Percentiles rank a stretch among this genome's conserved stretches.
Evolutionary conservation across 2,888 invertebrate genomes (phyloP).

Genomic region (Orthonychiurus folsomi): DNA sequence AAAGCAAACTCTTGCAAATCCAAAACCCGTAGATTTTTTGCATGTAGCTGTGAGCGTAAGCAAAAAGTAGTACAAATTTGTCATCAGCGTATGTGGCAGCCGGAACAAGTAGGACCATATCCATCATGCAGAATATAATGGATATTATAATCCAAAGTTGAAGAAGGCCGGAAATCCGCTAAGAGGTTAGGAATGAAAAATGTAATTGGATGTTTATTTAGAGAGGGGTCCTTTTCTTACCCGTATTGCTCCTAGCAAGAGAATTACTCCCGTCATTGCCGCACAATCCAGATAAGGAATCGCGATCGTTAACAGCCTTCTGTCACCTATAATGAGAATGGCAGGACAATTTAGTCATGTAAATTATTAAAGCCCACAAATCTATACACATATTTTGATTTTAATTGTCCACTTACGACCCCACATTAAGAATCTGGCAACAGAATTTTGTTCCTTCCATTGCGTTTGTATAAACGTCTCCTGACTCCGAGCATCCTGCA

Average conservation of each 20-base stretch:
- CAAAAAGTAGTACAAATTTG: not conserved
- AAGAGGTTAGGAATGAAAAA: not conserved
- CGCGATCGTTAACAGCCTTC: not conserved
- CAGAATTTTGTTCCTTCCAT: constrained; percentile 11
- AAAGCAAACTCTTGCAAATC: not conserved
- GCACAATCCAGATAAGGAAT: constrained; percentile 11
- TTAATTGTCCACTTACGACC: constrained; percentile 12
- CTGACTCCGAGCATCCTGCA: no score
- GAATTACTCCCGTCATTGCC: not conserved
- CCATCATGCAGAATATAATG: constrained; percentile 11
- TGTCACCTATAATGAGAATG: constrained; percentile 1
- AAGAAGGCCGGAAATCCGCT: constrained; percentile 8
- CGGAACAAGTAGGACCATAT: constrained; percentile 12
- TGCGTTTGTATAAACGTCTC: not conserved
- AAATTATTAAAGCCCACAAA: not conserved
- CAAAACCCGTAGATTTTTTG: constrained; percentile 10
- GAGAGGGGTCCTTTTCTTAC: no score
- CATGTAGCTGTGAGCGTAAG: not conserved
- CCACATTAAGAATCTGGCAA: constrained; percentile 13
- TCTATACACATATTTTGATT: not conserved
- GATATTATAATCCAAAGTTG: constrained; percentile 13
- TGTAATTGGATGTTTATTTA: not conserved
- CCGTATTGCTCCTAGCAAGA: not conserved
- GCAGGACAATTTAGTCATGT: not conserved
- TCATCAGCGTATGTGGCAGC: constrained; percentile 8